Conservation (phyloP, 1,140 invertebrate species). For the Bombus ignitus region DNA sequence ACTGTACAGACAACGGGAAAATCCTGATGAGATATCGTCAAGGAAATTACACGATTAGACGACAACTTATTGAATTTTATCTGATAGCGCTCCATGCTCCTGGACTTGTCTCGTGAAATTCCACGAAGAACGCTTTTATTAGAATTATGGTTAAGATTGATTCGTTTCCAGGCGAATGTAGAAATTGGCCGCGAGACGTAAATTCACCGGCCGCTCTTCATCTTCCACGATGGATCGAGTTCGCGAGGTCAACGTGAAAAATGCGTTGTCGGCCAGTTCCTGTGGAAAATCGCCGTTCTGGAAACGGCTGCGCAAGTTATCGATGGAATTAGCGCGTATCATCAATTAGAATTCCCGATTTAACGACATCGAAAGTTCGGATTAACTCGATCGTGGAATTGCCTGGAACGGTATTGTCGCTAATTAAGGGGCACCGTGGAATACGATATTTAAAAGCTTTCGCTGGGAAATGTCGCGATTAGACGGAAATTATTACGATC, state of each 20-base stretch:
- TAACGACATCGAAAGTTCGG: not conserved
- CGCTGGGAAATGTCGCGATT: not conserved
- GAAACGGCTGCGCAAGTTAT: not conserved
- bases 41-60: too few species aligned
- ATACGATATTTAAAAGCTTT: not conserved
- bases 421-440: not conserved
- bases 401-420: not conserved
- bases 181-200: not conserved
- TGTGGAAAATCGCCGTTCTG: too few species aligned
- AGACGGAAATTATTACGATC: not conserved
- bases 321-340: not conserved
- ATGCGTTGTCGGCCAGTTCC: not conserved
- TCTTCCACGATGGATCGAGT: too few species aligned
- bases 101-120: slow-evolving; percentile 1
- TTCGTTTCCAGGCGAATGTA: not conserved
- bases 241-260: not conserved
- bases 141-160: not conserved
- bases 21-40: too few species aligned
- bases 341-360: not conserved
- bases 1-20: too few species aligned
- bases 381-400: not conserved
- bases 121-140: not conserved
- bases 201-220: not conserved
- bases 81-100: not conserved
- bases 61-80: too few species aligned